phyloP scores from a whole-genome alignment of 2,113 vertebrate genomes.

The Sapajus apella region DNA sequence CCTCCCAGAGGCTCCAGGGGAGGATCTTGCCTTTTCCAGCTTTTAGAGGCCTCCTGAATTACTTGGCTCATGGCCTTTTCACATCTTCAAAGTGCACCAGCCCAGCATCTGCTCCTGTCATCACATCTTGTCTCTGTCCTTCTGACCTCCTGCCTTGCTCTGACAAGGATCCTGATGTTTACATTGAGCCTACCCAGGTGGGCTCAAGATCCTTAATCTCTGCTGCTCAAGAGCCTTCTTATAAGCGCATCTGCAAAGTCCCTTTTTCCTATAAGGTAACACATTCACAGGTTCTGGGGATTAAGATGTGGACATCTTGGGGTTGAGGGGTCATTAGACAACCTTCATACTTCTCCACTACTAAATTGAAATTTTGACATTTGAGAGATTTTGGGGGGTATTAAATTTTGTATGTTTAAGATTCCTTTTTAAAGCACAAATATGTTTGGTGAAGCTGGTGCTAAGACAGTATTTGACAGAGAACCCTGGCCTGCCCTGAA shows the following conservation, averaged over 20 bases:
- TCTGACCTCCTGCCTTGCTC: neutral
- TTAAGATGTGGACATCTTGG: neutral
- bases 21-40: neutral
- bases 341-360: neutral
- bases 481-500: neutral
- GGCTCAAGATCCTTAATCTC: neutral
- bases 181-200: neutral
- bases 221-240: neutral
- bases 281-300: neutral
- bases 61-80: neutral
- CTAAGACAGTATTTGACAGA: neutral
- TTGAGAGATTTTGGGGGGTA: neutral
- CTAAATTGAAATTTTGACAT: neutral
- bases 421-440: neutral
- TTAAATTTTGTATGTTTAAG: neutral
- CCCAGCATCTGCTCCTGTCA: neutral
- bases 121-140: neutral
- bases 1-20: neutral
- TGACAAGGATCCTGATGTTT: neutral
- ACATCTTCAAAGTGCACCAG: neutral
- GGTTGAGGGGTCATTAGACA: neutral
- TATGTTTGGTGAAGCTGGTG: neutral
- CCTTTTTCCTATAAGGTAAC: neutral
- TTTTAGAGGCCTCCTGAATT: neutral
- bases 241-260: neutral